phyloP scores from a whole-genome alignment of 2,888 invertebrate species.

The Mimas tiliae region DNA sequence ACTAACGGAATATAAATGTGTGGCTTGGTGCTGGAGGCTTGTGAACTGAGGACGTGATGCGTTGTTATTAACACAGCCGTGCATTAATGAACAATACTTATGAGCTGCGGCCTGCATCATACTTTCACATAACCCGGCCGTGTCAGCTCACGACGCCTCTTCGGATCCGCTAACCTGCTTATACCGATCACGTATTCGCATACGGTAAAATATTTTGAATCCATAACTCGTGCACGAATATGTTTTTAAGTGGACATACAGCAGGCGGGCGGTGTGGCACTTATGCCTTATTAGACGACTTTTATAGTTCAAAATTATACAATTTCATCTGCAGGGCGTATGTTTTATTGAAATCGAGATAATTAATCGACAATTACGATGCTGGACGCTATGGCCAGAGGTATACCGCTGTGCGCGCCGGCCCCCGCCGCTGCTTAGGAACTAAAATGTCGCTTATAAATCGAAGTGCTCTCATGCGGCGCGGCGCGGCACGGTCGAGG shows the following conservation, averaged over 20 bases:
- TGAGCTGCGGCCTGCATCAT: slow-evolving; percentile 43
- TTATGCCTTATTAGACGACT: slow-evolving; percentile 75
- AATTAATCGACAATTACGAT: slow-evolving; percentile 84
- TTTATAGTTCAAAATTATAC: slow-evolving; percentile 78
- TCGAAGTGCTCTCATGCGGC: slow-evolving; percentile 53
- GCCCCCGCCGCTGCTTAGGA: slow-evolving; percentile 62
- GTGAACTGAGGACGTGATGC: slow-evolving; percentile 82
- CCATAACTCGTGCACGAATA: slow-evolving; percentile 63
- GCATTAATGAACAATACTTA: slow-evolving; percentile 78
- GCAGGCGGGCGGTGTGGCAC: slow-evolving; percentile 60
- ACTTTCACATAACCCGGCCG: slow-evolving; percentile 55
- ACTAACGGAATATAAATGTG: slow-evolving; percentile 80
- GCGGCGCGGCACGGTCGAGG: slow-evolving; percentile 53
- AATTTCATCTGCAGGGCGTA: slow-evolving; percentile 76
- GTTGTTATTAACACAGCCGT: slow-evolving; percentile 77
- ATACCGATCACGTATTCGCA: slow-evolving; percentile 57
- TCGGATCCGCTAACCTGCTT: slow-evolving; percentile 46
- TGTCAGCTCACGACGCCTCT: slow-evolving; percentile 38
- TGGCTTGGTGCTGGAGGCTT: slow-evolving; percentile 70
- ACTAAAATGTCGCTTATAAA: slow-evolving; percentile 70
- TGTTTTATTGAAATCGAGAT: slow-evolving; percentile 81
- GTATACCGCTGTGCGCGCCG: slow-evolving; percentile 75
- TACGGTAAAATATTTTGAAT: slow-evolving; percentile 54
- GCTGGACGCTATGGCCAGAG: slow-evolving; percentile 75
- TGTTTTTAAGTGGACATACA: slow-evolving; percentile 71